Percentiles rank a stretch among this genome's conserved stretches.
Conservation (phyloP, 2,113 vertebrate species). For the Ivindomyrus marchei region DNA sequence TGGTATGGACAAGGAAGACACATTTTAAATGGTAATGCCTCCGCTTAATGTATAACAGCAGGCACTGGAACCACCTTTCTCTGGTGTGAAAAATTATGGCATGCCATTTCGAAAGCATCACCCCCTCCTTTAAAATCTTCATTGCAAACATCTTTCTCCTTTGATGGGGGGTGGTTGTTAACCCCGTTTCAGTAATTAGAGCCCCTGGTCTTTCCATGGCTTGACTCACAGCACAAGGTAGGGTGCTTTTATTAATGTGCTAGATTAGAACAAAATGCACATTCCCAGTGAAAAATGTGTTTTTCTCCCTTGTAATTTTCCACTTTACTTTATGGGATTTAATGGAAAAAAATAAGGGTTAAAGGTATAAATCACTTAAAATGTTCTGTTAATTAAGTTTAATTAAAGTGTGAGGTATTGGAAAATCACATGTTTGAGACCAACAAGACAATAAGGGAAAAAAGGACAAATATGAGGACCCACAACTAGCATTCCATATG, state of each 20-base stretch:
- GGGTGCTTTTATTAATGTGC: background rate
- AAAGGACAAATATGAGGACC: background rate
- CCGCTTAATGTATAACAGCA: background rate
- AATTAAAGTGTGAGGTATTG: background rate
- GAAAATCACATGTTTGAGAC: background rate
- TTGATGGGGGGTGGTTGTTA: background rate
- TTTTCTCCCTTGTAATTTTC: background rate
- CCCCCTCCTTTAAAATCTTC: background rate
- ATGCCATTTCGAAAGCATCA: background rate
- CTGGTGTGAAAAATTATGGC: background rate
- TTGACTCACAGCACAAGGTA: background rate
- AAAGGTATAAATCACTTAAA: background rate
- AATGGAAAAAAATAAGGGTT: background rate
- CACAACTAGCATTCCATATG: background rate
- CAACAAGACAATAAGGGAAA: background rate
- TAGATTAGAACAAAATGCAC: constrained; percentile 12
- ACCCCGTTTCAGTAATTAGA: background rate
- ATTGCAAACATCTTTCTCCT: constrained; percentile 1
- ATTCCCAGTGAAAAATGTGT: background rate
- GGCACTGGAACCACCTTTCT: background rate
- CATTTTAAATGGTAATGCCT: background rate
- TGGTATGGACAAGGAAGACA: background rate
- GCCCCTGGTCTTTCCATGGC: background rate
- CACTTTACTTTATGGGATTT: background rate
- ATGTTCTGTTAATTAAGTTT: background rate